Evolutionary conservation across 2,113 vertebrate species (phyloP).

Genomic region (Sinocyclocheilus anshuiensis): DNA sequence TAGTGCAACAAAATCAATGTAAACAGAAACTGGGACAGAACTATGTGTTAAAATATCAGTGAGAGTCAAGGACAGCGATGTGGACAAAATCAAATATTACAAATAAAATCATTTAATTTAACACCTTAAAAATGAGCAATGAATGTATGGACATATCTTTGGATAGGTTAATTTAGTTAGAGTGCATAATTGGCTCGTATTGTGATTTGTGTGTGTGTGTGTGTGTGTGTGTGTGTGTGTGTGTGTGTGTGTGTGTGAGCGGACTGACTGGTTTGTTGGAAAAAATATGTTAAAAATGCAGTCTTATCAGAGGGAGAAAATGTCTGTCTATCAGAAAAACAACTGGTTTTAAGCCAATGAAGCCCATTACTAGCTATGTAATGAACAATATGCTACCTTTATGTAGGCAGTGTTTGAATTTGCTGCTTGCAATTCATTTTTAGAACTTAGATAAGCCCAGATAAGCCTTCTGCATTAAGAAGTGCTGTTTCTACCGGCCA

Average conservation of each 20-base stretch:
- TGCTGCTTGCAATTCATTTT: not conserved
- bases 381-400: not conserved
- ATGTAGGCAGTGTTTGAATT: not conserved
- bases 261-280: too few species aligned
- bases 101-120: not conserved
- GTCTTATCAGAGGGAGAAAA: too few species aligned
- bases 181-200: not conserved
- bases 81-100: not conserved
- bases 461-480: not conserved
- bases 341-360: too few species aligned
- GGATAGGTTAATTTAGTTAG: not conserved
- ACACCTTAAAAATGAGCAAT: not conserved
- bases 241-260: not conserved
- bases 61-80: not conserved
- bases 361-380: too few species aligned
- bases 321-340: too few species aligned
- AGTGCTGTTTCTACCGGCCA: not conserved
- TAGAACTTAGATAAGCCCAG: not conserved
- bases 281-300: too few species aligned
- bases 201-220: not conserved
- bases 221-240: not conserved
- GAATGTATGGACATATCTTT: not conserved
- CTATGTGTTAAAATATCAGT: not conserved
- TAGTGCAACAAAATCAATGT: not conserved
- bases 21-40: not conserved